Base-by-base conservation (phyloP, 1,140 invertebrate genomes). In the Eumaeus atala region DNA sequence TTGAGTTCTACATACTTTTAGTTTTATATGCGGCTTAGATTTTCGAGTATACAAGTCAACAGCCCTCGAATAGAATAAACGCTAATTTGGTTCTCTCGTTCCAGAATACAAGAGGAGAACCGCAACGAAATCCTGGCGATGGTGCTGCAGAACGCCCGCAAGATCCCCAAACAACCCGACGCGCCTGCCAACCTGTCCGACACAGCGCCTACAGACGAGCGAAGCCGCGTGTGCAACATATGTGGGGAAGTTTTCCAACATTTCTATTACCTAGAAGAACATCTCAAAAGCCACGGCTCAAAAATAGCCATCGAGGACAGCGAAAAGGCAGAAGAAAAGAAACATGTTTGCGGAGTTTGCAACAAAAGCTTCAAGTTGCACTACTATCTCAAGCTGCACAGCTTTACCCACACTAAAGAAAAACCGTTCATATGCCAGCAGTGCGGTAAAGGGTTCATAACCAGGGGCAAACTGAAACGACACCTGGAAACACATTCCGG, bases 281-380 rank as follows among this genome's bases (percentile, higher is more conserved):
- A 92, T 59, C 74, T 91, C 3, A 89, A 90, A 50, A 77, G 86
- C 8, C 90, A 91, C 72, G 83, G 73, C 8, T 75, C 78, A 0
- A 87, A 81, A 34, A 83, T 88, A 58, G 72, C 87, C 18, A 33
- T 89, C 36, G 74, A 85, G 44, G 69, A 88, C 64, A 56, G 71
- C 33, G 64, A 83, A 51, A 66, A 84, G 58, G 44, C 48, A 0
- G 78, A 80, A 7, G 87, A 87, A 7, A 90, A 89, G 52, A 89
- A 89, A 8, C 87, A 90, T 48, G 77, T 86, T 0, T 90, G 89
- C 35, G 72, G 87, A 42, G 84, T 89, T 9, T 92, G 90, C 61
- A 89, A 90, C 12, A 90, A 90, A 51, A 76, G 84, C 48, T 91
- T 91, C 56, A 91, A 82, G 36, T 61, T 86, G 0, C 79, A 82